These are phyloP conservation scores for Sussaba pulchella DNA, from an alignment of 2,888 invertebrate species.

Conservation along the genomic window DNA sequence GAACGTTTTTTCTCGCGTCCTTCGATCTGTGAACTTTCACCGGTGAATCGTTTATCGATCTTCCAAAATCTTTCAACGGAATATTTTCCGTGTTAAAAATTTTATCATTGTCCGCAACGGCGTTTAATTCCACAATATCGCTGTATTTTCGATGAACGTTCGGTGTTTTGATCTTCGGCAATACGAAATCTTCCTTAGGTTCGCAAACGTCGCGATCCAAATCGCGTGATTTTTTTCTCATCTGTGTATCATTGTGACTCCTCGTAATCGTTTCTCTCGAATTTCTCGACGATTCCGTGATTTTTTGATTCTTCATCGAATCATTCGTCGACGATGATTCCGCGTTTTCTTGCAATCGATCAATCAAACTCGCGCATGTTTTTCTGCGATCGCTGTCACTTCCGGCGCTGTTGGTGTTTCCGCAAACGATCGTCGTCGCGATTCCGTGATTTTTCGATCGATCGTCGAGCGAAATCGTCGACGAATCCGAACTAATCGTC, in stretches of 20 bases:
- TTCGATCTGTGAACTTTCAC: conserved; percentile 73
- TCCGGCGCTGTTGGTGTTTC: conserved; percentile 21
- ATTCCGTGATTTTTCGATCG: conserved; percentile 36
- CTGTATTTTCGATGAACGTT: conserved; percentile 67
- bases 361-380: conserved; percentile 67
- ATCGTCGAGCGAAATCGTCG: conserved; percentile 43
- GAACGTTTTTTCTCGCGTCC: conserved; percentile 67
- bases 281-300: conserved; percentile 36
- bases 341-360: conserved; percentile 66
- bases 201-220: conserved; percentile 64
- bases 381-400: conserved; percentile 53
- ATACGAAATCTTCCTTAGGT: conserved; percentile 54
- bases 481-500: conserved; percentile 33
- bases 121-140: conserved; percentile 70
- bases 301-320: conserved; percentile 42
- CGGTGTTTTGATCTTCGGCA: conserved; percentile 64
- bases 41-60: conserved; percentile 74
- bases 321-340: conserved; percentile 53
- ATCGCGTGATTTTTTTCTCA: conserved; percentile 55
- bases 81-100: conserved; percentile 71
- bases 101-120: conserved; percentile 62
- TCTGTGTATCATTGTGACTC: conserved; percentile 27
- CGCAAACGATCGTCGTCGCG: conserved; percentile 51
- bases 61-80: conserved; percentile 78
- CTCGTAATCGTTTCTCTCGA: conserved; percentile 52